Percentiles rank a stretch among this genome's conserved stretches.
Evolutionary conservation across 2,113 vertebrate species (phyloP).

Genomic region (Solea senegalensis): DNA sequence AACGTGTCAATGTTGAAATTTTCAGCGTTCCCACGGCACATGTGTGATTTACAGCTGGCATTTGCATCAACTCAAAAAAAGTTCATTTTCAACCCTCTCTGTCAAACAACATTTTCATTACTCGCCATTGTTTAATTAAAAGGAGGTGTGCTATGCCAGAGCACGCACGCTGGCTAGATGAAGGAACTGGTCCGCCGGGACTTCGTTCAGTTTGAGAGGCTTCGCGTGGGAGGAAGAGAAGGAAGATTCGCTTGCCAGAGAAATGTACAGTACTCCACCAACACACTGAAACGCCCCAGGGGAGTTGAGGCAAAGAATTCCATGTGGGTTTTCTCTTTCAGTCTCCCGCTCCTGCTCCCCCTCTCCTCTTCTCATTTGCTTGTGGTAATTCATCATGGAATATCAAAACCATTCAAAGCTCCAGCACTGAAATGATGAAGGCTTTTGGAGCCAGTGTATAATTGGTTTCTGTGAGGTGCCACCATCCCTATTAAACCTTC

Average conservation of each 20-base stretch:
- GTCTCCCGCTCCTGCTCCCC: constrained; percentile 34
- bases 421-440: constrained; percentile 51
- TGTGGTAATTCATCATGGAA: constrained; percentile 71
- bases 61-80: constrained; percentile 4
- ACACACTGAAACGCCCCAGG: constrained; percentile 53
- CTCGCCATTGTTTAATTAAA: constrained; percentile 73
- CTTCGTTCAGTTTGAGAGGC: constrained; percentile 59
- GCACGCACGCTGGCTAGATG: constrained; percentile 51
- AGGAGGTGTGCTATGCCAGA: constrained; percentile 55
- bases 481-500: constrained; percentile 58
- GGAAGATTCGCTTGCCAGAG: constrained; percentile 59
- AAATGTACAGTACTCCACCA: constrained; percentile 68
- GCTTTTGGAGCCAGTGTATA: constrained; percentile 47
- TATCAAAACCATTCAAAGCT: constrained; percentile 69
- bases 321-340: constrained; percentile 66
- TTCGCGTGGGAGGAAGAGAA: constrained; percentile 66
- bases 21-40: no score
- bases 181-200: constrained; percentile 73
- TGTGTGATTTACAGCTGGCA: no score
- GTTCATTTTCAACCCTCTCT: constrained; percentile 49
- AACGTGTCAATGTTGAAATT: no score
- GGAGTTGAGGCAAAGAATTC: constrained; percentile 63
- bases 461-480: constrained; percentile 70
- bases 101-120: constrained; percentile 48
- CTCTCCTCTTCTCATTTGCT: constrained; percentile 59